Evolutionary conservation across 2,888 invertebrate genomes (phyloP), one percentile per base, ranked within the genome.

Genomic region (Ennomos quercinarius): DNA sequence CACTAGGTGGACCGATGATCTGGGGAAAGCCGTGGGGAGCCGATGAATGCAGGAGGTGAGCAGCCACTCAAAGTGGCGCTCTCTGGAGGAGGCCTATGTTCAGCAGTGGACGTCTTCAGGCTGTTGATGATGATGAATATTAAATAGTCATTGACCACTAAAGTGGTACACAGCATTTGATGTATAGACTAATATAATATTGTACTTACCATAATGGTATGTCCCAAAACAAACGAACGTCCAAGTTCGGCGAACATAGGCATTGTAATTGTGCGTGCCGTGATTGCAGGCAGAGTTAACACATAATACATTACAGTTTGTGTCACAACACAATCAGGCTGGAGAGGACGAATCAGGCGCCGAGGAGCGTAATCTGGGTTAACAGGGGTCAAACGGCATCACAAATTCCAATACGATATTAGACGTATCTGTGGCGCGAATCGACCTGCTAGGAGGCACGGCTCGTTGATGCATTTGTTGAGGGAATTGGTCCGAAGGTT

Each of bases 371-470:
- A 94, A 95, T 95, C 95, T 95, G 94, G 95, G 95, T 95, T 95
- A 95, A 95, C 94, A 93, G 94, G 94, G 94, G 95, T 95, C 94
- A 95, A 95, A 94, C 94, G 94, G 93, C 94, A 93, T 93, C 94
- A 94, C 94, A 94, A 93, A 94, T 94, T 94, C 94, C 94, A 93
- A 93, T 93, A 93, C 93, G 93, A 93, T 91, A 93, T 93, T 93
- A 93, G 91, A 93, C 88, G 89, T 91, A 92, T 92, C 92, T 89
- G 90, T 89, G 89, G 90, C 91, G 91, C 87, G 89, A 91, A 91
- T 90, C 91, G 86, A 86, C 87, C 83, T 83, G 85, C 83, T 85
- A 78, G 83, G 84, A 79, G 77, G 77, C 76, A 81, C 83, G 79
- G 75, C 66, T 64, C 54, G 59, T 66, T 58, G 58, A 44, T 68